Conservation (phyloP, 2,797 vertebrate species). For the Rhabdomys pumilio region DNA sequence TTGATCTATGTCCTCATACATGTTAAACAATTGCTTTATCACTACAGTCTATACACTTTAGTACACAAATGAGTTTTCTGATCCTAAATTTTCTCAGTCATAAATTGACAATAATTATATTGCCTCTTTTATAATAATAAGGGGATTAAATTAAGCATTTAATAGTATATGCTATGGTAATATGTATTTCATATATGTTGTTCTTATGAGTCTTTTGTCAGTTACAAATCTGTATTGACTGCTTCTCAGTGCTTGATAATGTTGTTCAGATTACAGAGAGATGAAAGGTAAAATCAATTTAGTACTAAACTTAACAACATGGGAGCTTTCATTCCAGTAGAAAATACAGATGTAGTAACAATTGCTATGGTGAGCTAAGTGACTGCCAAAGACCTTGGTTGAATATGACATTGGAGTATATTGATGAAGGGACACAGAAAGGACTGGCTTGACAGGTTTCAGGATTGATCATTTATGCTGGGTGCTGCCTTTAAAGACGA, state of each 20-base stretch:
- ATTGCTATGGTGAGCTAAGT: background rate
- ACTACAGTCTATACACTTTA: background rate
- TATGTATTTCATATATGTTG: constrained; percentile 6
- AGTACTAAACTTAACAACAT: background rate
- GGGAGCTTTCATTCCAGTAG: constrained; percentile 1
- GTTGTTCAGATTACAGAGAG: background rate
- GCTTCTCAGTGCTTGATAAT: background rate
- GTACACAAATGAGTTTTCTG: background rate
- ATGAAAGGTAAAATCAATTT: background rate
- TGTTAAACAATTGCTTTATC: background rate
- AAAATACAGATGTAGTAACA: constrained; percentile 27
- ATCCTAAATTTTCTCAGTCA: constrained; percentile 25
- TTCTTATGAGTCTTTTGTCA: constrained; percentile 3
- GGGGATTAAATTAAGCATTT: background rate
- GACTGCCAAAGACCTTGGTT: constrained; percentile 9
- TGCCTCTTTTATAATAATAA: constrained; percentile 18
- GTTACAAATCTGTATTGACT: constrained; percentile 32
- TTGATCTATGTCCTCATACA: background rate
- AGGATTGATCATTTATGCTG: constrained; percentile 41
- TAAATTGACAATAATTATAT: constrained; percentile 42
- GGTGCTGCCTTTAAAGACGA: constrained; percentile 51
- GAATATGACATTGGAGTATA: constrained; percentile 13
- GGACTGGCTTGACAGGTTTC: background rate
- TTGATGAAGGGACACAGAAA: constrained; percentile 57
- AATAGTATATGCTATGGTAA: background rate